A percentile compares a stretch with the other conserved stretches of the same genome.
Conservation (phyloP, 2,113 vertebrate genomes). For the Salminus brasiliensis region DNA sequence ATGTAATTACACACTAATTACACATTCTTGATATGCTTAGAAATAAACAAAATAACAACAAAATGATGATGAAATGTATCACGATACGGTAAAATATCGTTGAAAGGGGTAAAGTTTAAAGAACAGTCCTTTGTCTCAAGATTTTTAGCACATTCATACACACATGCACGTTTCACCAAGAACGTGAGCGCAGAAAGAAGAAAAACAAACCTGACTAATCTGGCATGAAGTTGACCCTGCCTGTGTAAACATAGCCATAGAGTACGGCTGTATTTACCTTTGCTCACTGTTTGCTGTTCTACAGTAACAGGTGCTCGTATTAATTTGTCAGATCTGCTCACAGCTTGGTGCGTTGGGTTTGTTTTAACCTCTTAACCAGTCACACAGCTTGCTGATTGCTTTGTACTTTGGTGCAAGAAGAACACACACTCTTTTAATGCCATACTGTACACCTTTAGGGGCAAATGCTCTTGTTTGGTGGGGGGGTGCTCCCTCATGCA, state of each 20-base stretch:
- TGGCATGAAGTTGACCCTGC: neutral
- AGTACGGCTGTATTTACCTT: slow-evolving; percentile 19
- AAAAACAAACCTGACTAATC: neutral
- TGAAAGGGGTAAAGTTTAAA: neutral
- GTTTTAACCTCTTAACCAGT: slow-evolving; percentile 4
- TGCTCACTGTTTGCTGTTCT: slow-evolving; percentile 23
- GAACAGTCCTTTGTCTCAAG: neutral
- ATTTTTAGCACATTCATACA: neutral
- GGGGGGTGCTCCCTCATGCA: neutral
- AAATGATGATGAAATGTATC: too few relatives aligned
- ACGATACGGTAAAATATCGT: too few relatives aligned
- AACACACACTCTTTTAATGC: too few relatives aligned
- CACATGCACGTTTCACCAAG: neutral
- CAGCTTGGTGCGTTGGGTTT: neutral
- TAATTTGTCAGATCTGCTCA: slow-evolving; percentile 10
- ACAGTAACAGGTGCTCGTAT: slow-evolving; percentile 9
- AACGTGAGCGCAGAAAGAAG: neutral
- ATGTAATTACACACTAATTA: too few relatives aligned
- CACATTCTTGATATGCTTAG: too few relatives aligned
- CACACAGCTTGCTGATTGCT: slow-evolving; percentile 2
- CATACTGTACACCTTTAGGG: slow-evolving; percentile 3
- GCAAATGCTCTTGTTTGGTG: neutral
- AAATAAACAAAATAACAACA: too few relatives aligned
- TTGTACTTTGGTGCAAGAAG: neutral
- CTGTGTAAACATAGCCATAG: slow-evolving; percentile 1